Base-by-base conservation (phyloP, 2,113 vertebrate species). In the Chamaetylas fuelleborni region DNA sequence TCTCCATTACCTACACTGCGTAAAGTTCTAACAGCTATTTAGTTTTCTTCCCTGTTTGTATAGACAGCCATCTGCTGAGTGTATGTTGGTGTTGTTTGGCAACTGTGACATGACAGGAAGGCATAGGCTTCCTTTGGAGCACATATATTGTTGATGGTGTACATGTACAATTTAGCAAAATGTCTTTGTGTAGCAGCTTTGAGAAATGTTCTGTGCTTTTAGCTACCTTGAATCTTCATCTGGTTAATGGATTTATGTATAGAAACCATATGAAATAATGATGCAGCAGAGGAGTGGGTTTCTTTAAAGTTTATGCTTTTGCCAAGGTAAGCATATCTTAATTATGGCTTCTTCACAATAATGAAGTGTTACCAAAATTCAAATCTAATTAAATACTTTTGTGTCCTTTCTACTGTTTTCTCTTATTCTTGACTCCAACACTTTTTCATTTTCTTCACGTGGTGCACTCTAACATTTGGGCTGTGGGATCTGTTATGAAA, bases 311-410 rank as follows among this genome's bases (percentile, higher is more conserved):
- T 78, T 56, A 29, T 90, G 47, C 12, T 72, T 71, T 91, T 89
- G 48, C 18, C 51, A 31, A 16, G 9, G 22, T 62, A 50, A 73
- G 62, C 2, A 2, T 40, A 28, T 12, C 23, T 66, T 76, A 76
- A 85, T 76, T 88, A 42, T n/a, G 28, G 31, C 51, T 93, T 76
- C 24, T 83, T 88, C 11, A 66, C 8, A 61, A 16, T 69, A 73
- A 50, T 38, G 51, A 89, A 72, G 17, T 78, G 62, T 51, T 86
- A 56, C 43, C 60, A 82, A 77, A 60, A 62, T 61, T 70, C 28
- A 71, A 67, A 81, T 92, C 47, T 84, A 72, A 91, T 87, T 93
- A 96, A 97, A 93, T 42, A 7, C 8, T 47, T 86, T 31, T 66
- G 19, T 86, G 10, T 77, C 88, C 67, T 86, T 86, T 67, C 51